Evolutionary conservation across 2,888 invertebrate species (phyloP), one percentile per base, ranked within the genome.

Genomic region (Brachypalpus laphriformis): DNA sequence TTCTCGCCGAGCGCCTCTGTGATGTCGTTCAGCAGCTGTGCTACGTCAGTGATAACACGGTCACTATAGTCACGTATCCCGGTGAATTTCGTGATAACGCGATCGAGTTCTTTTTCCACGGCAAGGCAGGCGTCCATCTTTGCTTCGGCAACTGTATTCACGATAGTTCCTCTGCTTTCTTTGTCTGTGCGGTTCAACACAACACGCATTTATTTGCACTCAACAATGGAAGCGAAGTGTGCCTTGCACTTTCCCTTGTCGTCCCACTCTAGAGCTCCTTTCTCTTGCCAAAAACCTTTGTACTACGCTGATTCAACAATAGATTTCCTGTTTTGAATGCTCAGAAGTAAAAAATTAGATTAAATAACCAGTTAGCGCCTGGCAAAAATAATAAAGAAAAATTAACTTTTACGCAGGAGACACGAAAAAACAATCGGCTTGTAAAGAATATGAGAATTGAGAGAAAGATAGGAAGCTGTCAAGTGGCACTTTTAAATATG

Each of bases 41-140:
- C 89, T 3, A 92, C 90, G 87, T 92, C 92, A 0, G 88, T 87
- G 1, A 92, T 90, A 72, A 91, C 90, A 8, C 89, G 89, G 0
- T 89, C 87, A 0, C 91, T 89, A 74, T 90, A 90, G 14, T 91
- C 91, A n/a, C 90, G 90, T 22, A 92, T 90, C 63, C 90, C 90
- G 25, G 90, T 90, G 68, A 92, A 90, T 81, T 91, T 92, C 14
- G 89, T 88, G 11, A 92, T 90, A 8, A 92, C 92, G 31, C 91
- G 89, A 83, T 92, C 91, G 16, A 92, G 88, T 63, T 92, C 92
- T 85, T 92, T 92, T 86, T 92, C 92, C 11, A 92, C 91, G 3
- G 91, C 90, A 51, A 89, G 86, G 76, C 91, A 91, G 4, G 92
- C 90, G 78, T 92, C 92, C 89, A 90, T 90, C 83, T 91, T 91